These are phyloP conservation scores for Echiichthys vipera DNA, from an alignment of 2,797 vertebrate genomes.

Conservation along the genomic window DNA sequence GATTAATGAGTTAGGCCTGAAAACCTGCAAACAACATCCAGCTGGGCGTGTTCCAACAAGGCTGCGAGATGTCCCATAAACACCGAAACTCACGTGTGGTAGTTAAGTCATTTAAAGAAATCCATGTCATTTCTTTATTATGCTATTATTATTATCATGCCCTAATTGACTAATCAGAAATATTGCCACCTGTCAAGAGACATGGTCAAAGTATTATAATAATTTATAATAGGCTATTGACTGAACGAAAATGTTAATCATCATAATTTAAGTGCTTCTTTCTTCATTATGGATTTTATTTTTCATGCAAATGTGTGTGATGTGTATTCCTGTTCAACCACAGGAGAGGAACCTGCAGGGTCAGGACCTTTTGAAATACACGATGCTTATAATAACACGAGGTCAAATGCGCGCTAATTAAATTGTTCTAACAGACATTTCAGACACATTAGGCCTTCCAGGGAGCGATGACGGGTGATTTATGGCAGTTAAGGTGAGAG, in stretches of 20 bases:
- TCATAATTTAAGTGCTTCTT: not conserved
- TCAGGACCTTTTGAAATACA: not conserved
- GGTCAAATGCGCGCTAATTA: constrained; percentile 35
- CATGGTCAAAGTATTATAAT: not conserved
- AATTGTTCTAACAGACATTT: constrained; percentile 40
- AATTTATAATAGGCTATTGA: too few species aligned
- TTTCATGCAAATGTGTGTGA: not conserved
- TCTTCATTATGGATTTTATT: not conserved
- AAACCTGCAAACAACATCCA: constrained; percentile 55
- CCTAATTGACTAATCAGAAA: not conserved
- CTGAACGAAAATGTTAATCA: not conserved
- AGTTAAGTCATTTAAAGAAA: not conserved
- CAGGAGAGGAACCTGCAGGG: not conserved
- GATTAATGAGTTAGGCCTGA: constrained; percentile 60
- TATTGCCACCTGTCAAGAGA: not conserved
- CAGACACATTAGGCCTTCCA: constrained; percentile 49
- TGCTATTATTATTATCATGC: not conserved
- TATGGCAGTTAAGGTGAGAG: constrained; percentile 53
- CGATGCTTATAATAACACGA: constrained; percentile 39
- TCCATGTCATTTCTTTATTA: not conserved
- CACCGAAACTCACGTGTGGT: constrained; percentile 57
- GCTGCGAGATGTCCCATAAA: not conserved
- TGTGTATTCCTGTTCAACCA: constrained; percentile 15
- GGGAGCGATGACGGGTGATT: constrained; percentile 36
- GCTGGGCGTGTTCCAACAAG: constrained; percentile 30